Conservation (phyloP, 1,140 invertebrate species). For the Bradynema listronoti region DNA sequence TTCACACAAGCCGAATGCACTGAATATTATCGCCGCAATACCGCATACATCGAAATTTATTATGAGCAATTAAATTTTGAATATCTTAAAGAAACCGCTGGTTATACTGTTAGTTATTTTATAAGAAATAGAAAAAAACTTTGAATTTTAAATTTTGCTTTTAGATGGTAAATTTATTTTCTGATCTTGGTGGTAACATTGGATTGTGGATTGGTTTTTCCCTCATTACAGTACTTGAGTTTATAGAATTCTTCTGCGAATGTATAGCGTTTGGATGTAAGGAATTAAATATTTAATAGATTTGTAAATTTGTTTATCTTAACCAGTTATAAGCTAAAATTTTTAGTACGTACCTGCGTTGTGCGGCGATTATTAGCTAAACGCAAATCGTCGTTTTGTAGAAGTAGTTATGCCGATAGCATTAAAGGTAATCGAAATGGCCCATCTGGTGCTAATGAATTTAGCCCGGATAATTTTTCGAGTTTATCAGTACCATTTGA, state of each 20-base stretch:
- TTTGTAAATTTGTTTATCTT: too few relatives aligned
- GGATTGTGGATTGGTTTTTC: slow-evolving; percentile 58
- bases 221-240: slow-evolving; percentile 53
- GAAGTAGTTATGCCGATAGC: too few relatives aligned
- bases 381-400: too few relatives aligned
- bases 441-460: too few relatives aligned
- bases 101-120: slow-evolving; percentile 48
- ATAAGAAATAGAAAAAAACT: not conserved
- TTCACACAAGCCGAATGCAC: slow-evolving; percentile 37
- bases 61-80: slow-evolving; percentile 57
- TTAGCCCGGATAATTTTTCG: too few relatives aligned
- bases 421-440: too few relatives aligned
- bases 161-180: slow-evolving; percentile 57
- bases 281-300: not conserved
- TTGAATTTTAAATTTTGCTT: slow-evolving; percentile 17
- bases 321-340: too few relatives aligned
- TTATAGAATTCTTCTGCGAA: slow-evolving; percentile 49
- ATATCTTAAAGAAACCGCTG: slow-evolving; percentile 55
- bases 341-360: too few relatives aligned
- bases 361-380: too few relatives aligned
- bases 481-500: too few relatives aligned
- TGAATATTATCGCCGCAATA: slow-evolving; percentile 45
- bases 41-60: slow-evolving; percentile 57
- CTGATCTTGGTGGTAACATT: slow-evolving; percentile 57
- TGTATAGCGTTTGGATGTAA: slow-evolving; percentile 20